Evolutionary conservation across 2,113 vertebrate species (phyloP).

Genomic region (Nothobranchius kuhntae): DNA sequence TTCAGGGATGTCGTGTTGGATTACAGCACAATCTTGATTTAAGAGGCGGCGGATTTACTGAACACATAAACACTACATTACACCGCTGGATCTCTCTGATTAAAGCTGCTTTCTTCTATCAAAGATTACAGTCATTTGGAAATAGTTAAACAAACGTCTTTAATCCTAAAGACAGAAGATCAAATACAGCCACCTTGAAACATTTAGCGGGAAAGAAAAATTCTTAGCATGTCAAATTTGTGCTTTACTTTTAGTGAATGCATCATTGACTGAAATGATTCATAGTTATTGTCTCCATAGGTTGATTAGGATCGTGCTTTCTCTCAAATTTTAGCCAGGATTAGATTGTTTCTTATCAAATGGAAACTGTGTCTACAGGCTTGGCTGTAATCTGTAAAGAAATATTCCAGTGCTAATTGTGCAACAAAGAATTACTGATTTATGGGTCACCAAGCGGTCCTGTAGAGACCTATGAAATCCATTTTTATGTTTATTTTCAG

Average conservation of each 20-base stretch:
- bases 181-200: slow-evolving; percentile 23
- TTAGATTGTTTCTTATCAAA: slow-evolving; percentile 36
- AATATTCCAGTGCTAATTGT: slow-evolving; percentile 35
- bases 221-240: slow-evolving; percentile 9
- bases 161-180: slow-evolving; percentile 29
- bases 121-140: slow-evolving; percentile 22
- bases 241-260: slow-evolving; percentile 26
- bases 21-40: slow-evolving; percentile 48
- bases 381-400: slow-evolving; percentile 24
- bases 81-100: slow-evolving; percentile 7
- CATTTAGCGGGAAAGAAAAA: slow-evolving; percentile 4
- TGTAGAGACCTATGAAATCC: not conserved
- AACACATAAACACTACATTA: slow-evolving; percentile 43
- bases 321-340: slow-evolving; percentile 1
- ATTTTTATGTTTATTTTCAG: not conserved
- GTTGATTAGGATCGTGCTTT: slow-evolving; percentile 8
- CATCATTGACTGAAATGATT: not conserved
- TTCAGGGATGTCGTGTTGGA: slow-evolving; percentile 52
- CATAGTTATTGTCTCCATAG: slow-evolving; percentile 11
- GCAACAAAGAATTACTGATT: slow-evolving; percentile 46
- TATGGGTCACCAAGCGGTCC: slow-evolving; percentile 21
- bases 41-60: slow-evolving; percentile 29
- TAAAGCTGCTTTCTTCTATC: slow-evolving; percentile 25
- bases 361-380: slow-evolving; percentile 12
- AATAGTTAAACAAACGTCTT: slow-evolving; percentile 39